Base-by-base conservation (phyloP, 2,113 vertebrate species). In the Ceratotherium simum region DNA sequence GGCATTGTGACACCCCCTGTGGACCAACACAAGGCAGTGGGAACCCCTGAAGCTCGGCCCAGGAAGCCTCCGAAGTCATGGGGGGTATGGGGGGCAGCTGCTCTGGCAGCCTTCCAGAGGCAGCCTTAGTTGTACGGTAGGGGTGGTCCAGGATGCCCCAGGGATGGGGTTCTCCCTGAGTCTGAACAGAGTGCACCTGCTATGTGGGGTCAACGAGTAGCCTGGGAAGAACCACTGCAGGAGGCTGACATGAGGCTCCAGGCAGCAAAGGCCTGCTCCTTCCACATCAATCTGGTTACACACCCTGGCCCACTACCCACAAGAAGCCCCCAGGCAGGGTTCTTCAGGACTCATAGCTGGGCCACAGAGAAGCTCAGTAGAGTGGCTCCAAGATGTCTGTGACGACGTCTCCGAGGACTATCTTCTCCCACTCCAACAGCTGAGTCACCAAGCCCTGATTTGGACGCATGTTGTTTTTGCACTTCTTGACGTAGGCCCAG, bases 361-460 rank as follows among this genome's bases (percentile, higher is more conserved):
- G 27, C 64, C 27, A 8, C 33, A 23, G 54, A 23, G 33, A 82
- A 54, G 70, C 36, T 99, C 98, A 99, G 97, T 98, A 99, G 10
- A 95, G 69, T 0, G 97, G 98, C 31, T 98, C 98, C 3, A 97
- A 97, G 76, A 99, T 51, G 1, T 99, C 98, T 0, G 99, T 99
- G 70, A 98, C 2, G 1, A 18, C 75, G 1, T 13, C 51, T 29
- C 98, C 97, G 0, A 97, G 92, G 87, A 98, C 60, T 11, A 88
- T 90, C 64, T 98, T 88, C 98, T 99, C 99, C 99, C 99, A 99
- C 46, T 99, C 98, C 0, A 98, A 99, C 56, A 99, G 99, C 98
- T 99, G 99, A 64, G 98, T 95, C 69, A 99, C 99, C 94, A 99
- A 99, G 29, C 98, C 98, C 0, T 98, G 96, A 87, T 99, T 99